Evolutionary conservation across 2,888 invertebrate genomes (phyloP).

Genomic region (Acleris laterana): DNA sequence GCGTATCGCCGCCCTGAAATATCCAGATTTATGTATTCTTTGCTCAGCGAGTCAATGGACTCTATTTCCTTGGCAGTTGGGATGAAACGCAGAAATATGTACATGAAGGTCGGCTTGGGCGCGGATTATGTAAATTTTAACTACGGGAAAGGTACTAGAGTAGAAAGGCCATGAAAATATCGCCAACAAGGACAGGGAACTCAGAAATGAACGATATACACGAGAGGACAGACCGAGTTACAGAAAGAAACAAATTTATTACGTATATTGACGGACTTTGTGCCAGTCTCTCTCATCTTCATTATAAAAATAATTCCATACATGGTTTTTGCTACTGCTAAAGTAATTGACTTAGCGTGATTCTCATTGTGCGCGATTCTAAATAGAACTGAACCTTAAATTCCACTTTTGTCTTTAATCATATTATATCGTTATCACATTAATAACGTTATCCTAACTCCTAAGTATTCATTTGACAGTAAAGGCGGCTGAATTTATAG

Average conservation of each 20-base stretch:
- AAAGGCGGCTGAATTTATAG: too few relatives aligned
- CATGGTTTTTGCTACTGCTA: too few relatives aligned
- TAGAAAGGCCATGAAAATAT: neutral
- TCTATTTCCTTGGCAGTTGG: slow-evolving; percentile 22
- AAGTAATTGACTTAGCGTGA: too few relatives aligned
- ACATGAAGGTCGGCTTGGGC: slow-evolving; percentile 13
- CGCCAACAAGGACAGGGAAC: neutral
- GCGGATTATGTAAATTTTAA: slow-evolving; percentile 29
- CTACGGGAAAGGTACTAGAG: slow-evolving; percentile 2
- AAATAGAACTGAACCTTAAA: too few relatives aligned
- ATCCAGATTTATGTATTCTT: slow-evolving; percentile 35
- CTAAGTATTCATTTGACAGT: too few relatives aligned
- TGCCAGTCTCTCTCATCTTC: too few relatives aligned
- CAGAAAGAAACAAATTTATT: neutral
- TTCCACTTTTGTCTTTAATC: too few relatives aligned
- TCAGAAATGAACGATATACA: neutral
- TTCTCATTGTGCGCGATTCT: too few relatives aligned
- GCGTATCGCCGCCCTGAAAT: slow-evolving; percentile 22
- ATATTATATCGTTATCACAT: too few relatives aligned
- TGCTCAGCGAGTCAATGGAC: slow-evolving; percentile 28
- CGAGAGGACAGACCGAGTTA: neutral
- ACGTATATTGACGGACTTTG: too few relatives aligned
- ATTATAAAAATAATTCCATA: too few relatives aligned
- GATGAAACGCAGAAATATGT: slow-evolving; percentile 10
- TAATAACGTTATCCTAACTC: too few relatives aligned